Conservation (phyloP, 2,888 invertebrate species). For the Drosophila kambysellisi region DNA sequence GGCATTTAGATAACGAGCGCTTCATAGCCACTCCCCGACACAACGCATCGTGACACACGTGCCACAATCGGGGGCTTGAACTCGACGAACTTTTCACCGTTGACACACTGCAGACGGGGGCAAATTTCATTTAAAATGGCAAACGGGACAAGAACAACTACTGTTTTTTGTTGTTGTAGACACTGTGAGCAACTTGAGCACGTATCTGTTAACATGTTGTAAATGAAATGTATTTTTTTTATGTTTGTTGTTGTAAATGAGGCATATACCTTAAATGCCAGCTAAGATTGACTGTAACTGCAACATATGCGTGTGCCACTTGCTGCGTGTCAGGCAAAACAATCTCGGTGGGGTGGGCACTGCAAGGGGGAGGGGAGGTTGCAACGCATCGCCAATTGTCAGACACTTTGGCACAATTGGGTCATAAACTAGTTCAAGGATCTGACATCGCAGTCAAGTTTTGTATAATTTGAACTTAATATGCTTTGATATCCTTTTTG, state of each 20-base stretch:
- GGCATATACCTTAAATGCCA: constrained; percentile 25
- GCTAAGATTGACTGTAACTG: constrained; percentile 25
- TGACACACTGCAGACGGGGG: constrained; percentile 19
- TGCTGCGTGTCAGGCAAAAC: constrained; percentile 24
- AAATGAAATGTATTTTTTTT: constrained; percentile 9
- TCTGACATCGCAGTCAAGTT: constrained; percentile 36
- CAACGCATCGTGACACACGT: constrained; percentile 23
- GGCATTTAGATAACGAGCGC: constrained; percentile 50
- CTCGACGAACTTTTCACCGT: constrained; percentile 3
- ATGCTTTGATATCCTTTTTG: constrained; percentile 35
- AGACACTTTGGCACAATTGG: constrained; percentile 80
- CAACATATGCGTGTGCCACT: constrained; percentile 55
- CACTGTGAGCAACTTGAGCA: constrained; percentile 32
- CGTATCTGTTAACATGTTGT: constrained; percentile 34
- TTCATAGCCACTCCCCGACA: constrained; percentile 25
- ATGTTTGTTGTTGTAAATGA: constrained; percentile 12
- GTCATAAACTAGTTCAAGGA: constrained; percentile 79
- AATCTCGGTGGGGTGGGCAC: background rate
- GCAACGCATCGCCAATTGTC: constrained; percentile 69
- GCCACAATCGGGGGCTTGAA: constrained; percentile 32
- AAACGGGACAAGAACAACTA: constrained; percentile 6
- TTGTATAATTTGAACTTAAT: constrained; percentile 39
- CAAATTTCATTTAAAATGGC: constrained; percentile 63
- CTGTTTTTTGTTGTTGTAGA: background rate
- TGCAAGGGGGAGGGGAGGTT: background rate